These are phyloP conservation scores for Acronicta aceris DNA, from an alignment of 2,888 invertebrate genomes.

Conservation along the genomic window DNA sequence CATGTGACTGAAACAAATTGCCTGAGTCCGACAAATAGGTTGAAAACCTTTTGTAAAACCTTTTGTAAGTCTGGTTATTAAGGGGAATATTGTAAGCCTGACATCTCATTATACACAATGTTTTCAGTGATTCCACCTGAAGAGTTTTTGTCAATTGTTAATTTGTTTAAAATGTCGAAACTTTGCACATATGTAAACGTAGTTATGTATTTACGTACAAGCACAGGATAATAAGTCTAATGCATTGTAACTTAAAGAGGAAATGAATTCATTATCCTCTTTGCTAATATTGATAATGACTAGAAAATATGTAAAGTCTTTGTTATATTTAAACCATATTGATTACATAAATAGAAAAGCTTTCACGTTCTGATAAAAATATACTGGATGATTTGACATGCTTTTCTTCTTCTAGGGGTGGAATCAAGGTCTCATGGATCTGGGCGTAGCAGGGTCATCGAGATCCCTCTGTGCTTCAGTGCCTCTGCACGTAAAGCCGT, in stretches of 20 bases:
- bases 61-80: slow-evolving; percentile 23
- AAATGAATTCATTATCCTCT: slow-evolving; percentile 22
- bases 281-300: slow-evolving; percentile 9
- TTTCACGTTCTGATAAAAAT: too few species aligned
- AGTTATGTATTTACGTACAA: neutral
- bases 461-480: too few species aligned
- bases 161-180: slow-evolving; percentile 19
- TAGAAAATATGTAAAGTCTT: too few species aligned
- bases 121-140: slow-evolving; percentile 28
- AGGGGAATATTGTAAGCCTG: slow-evolving; percentile 32
- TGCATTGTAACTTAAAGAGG: slow-evolving; percentile 8
- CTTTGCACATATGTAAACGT: slow-evolving; percentile 1
- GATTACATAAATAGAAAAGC: too few species aligned
- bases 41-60: slow-evolving; percentile 37
- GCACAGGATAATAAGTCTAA: slow-evolving; percentile 10
- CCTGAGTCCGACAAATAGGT: slow-evolving; percentile 27
- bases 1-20: slow-evolving; percentile 42
- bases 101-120: slow-evolving; percentile 27
- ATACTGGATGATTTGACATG: too few species aligned
- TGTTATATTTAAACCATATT: too few species aligned
- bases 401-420: too few species aligned
- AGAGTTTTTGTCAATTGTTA: slow-evolving; percentile 24
- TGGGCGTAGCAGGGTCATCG: too few species aligned
- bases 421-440: too few species aligned
- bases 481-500: too few species aligned